Percentiles rank a stretch among this genome's conserved stretches.
phyloP scores from a whole-genome alignment of 1,140 invertebrate species.

The Apis florea region DNA sequence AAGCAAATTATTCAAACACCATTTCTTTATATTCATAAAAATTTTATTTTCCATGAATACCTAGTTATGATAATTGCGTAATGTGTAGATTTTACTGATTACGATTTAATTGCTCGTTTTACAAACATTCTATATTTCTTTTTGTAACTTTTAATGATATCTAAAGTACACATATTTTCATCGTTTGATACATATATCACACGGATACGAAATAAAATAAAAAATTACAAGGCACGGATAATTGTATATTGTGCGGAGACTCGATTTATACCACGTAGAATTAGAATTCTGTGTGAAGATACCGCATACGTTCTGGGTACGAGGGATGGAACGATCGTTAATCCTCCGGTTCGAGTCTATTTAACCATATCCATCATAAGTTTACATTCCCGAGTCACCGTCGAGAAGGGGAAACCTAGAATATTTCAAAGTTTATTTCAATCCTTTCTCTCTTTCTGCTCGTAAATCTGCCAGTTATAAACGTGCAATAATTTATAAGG shows the following conservation, averaged over 20 bases:
- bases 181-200: neutral
- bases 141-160: too few species aligned
- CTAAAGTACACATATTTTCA: neutral
- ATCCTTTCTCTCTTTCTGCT: too few species aligned
- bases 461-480: neutral
- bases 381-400: neutral
- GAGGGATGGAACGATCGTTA: neutral
- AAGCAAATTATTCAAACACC: too few species aligned
- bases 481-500: neutral
- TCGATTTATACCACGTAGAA: neutral
- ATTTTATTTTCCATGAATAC: too few species aligned
- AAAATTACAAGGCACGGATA: neutral
- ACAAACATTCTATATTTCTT: too few species aligned
- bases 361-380: constrained; percentile 13
- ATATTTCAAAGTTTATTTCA: neutral
- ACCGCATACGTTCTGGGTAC: constrained; percentile 6
- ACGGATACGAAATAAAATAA: neutral
- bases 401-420: neutral
- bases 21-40: too few species aligned
- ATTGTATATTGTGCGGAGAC: neutral
- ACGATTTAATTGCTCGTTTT: too few species aligned
- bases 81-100: too few species aligned
- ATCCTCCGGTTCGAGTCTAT: constrained; percentile 9
- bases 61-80: too few species aligned
- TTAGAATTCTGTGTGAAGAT: neutral